These are phyloP conservation scores for Eulemur rufifrons DNA, from an alignment of 2,113 vertebrate genomes.

Conservation along the genomic window DNA sequence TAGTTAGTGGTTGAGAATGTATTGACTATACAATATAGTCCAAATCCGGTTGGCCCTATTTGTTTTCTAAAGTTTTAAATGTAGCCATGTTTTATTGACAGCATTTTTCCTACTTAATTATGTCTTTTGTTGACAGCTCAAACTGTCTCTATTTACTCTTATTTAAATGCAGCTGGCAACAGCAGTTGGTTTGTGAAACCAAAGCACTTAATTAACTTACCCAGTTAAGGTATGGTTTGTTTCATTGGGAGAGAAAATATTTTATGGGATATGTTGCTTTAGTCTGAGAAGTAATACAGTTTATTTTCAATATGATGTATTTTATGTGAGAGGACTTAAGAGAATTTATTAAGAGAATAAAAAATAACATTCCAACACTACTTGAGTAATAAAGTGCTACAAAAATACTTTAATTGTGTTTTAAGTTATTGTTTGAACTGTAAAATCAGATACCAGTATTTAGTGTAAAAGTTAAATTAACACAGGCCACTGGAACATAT, in stretches of 20 bases:
- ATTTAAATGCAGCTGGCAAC: slow-evolving; percentile 73
- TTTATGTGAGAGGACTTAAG: neutral
- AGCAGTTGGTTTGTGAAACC: slow-evolving; percentile 72
- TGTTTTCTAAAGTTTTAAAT: slow-evolving; percentile 59
- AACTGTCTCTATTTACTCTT: slow-evolving; percentile 70
- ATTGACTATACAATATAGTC: neutral
- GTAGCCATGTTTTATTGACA: slow-evolving; percentile 68
- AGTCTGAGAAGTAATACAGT: neutral
- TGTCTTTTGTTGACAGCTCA: slow-evolving; percentile 71
- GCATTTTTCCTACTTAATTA: slow-evolving; percentile 65
- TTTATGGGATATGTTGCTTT: neutral
- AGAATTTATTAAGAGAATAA: neutral
- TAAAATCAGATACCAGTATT: slow-evolving; percentile 3
- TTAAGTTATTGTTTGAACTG: neutral
- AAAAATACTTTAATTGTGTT: slow-evolving; percentile 12
- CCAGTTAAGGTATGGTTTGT: slow-evolving; percentile 50
- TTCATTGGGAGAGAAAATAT: slow-evolving; percentile 14
- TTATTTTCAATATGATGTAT: neutral
- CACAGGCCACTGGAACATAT: neutral
- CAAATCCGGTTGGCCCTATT: neutral
- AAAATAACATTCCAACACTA: neutral
- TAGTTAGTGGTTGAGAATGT: slow-evolving; percentile 19
- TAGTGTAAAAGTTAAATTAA: neutral
- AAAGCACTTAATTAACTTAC: slow-evolving; percentile 65
- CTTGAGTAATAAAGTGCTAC: neutral